Conservation (phyloP, 1,140 invertebrate genomes). For the Laodelphax striatellus region DNA sequence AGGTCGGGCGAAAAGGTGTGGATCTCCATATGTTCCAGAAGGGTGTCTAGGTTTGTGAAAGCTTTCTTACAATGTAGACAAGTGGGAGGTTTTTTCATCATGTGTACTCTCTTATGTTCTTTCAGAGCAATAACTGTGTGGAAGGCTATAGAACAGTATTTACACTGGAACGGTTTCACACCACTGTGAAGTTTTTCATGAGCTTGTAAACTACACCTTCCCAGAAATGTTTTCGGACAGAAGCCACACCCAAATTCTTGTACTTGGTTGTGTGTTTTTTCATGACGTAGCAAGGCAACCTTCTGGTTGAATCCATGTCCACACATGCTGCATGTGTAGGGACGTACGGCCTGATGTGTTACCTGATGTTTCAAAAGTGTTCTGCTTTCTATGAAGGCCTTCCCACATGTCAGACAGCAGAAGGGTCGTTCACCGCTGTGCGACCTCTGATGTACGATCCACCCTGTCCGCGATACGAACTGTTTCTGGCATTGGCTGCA, state of each 20-base stretch:
- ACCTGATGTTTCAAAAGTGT: constrained; percentile 22
- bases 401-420: constrained; percentile 35
- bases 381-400: constrained; percentile 29
- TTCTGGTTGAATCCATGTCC: constrained; percentile 20
- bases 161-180: constrained; percentile 20
- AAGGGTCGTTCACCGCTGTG: constrained; percentile 35
- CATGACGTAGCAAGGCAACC: constrained; percentile 19
- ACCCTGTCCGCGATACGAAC: constrained; percentile 22
- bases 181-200: constrained; percentile 24
- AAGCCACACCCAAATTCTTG: constrained; percentile 17
- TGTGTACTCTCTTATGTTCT: constrained; percentile 59
- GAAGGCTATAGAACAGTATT: constrained; percentile 27
- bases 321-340: constrained; percentile 17
- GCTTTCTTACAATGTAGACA: constrained; percentile 57
- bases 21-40: constrained; percentile 39
- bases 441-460: constrained; percentile 23
- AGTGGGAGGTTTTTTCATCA: constrained; percentile 49
- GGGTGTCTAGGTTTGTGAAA: constrained; percentile 41
- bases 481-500: constrained; percentile 18
- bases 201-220: constrained; percentile 16
- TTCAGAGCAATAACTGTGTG: constrained; percentile 34
- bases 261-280: constrained; percentile 17
- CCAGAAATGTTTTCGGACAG: constrained; percentile 21
- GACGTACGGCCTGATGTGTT: constrained; percentile 23
- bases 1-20: constrained; percentile 29